Evolutionary conservation across 2,888 invertebrate genomes (phyloP), one percentile per base, ranked within the genome.

Genomic region (Nomada fucata): DNA sequence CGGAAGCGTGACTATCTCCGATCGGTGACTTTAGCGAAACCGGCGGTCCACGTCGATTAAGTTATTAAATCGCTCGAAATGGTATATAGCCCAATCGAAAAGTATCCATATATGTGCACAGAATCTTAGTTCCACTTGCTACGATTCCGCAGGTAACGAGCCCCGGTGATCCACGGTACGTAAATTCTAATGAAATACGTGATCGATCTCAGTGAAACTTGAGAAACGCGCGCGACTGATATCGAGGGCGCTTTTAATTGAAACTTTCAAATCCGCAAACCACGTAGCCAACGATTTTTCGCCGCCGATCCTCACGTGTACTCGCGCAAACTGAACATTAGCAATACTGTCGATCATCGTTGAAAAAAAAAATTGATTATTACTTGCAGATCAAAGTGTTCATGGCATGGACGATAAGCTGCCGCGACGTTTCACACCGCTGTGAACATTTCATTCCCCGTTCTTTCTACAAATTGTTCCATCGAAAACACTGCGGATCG

Each of bases 111-210:
- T 36, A 36, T 7, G 36, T 36, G 36, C 5, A 59, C 73, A 20
- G 55, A 60, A 68, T 63, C 47, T 47, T 69, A 64, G 69, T 83
- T 77, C 68, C 67, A 68, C 59, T 63, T 70, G 59, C 65, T n/a
- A 69, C 57, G 67, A 68, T 47, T 57, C 59, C 65, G 47, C 65
- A 36, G 26, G n/a, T 83, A 79, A 85, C 82, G 69, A 85, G 85
- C 65, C 57, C 55, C 67, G 26, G 23, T 70, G 59, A 57, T 13
- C 11, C 36, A 23, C 26, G 20, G 47, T 77, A 84, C 81, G 84
- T 83, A 76, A 79, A 79, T 74, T 84, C 87, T 90, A 92, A 92
- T 91, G 91, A 89, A 92, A 90, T 91, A 92, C 92, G 92, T 92
- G 92, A 92, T 92, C 89, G 88, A 92, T 90, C 90, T 86, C 85